Percentiles rank a stretch among this genome's conserved stretches.
Evolutionary conservation across 2,888 invertebrate genomes (phyloP).

Genomic region (Cepaea hortensis): DNA sequence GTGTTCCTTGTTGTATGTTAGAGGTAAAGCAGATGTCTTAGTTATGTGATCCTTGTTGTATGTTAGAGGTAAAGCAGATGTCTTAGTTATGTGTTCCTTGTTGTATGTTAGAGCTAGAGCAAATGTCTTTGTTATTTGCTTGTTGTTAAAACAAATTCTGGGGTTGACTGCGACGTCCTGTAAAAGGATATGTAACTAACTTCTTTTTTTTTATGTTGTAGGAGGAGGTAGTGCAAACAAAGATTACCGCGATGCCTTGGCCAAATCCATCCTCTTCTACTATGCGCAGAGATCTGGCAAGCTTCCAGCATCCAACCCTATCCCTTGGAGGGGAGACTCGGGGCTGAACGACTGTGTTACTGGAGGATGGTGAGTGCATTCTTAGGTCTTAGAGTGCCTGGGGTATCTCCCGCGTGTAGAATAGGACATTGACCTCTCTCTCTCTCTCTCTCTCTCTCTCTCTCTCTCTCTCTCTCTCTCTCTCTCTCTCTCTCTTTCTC

Average conservation of each 20-base stretch:
- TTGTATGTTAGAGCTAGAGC: too few species aligned
- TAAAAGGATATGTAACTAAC: too few species aligned
- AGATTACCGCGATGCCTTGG: conserved; percentile 64
- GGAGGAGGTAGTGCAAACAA: conserved; percentile 50
- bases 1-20: too few species aligned
- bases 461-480: background rate
- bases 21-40: too few species aligned
- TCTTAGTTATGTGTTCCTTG: too few species aligned
- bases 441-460: too few species aligned
- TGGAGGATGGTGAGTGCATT: conserved; percentile 48
- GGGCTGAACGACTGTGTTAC: conserved; percentile 62
- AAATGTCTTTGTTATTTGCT: too few species aligned
- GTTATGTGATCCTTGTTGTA: too few species aligned
- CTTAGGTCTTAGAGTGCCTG: too few species aligned
- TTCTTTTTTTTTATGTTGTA: background rate
- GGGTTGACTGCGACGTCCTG: background rate
- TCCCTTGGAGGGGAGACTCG: conserved; percentile 70
- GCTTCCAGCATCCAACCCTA: conserved; percentile 68
- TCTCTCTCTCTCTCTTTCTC: conserved; percentile 13
- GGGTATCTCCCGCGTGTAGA: too few species aligned
- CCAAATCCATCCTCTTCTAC: conserved; percentile 69
- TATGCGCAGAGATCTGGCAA: conserved; percentile 71
- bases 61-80: too few species aligned
- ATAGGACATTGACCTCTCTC: too few species aligned
- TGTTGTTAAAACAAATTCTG: background rate